Base-by-base conservation (phyloP, 2,113 vertebrate species). In the Trichechus manatus region DNA sequence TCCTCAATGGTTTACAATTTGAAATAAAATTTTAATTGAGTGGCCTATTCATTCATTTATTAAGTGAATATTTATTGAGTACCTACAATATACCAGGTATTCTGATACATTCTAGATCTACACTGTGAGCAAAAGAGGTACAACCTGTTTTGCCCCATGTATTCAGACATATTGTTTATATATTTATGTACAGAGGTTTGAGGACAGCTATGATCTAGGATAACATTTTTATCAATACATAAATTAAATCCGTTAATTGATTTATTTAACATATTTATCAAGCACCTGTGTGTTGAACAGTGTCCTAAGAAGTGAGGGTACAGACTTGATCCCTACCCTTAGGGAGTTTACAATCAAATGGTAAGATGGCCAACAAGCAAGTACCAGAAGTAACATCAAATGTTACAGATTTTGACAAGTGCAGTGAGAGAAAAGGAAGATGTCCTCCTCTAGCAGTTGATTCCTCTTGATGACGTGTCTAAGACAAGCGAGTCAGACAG, bases 1-100 rank as follows among this genome's bases (percentile, higher is more conserved):
- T 39, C 39, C 78, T 50, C 56, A 86, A 27, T 44, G 50, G 22
- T 19, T 91, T 83, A 42, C 91, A 86, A 84, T 77, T 86, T 22
- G 0, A 63, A 87, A 44, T 74, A 78, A 53, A 77, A 94, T 44
- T 91, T 93, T 89, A 94, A 82, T 87, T 78, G 17, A 78, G 33
- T 64, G 36, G 22, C 36, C 90, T 87, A 42, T 36, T 80, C 72
- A 68, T 68, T 89, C 7, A n/a, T 74, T 75, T 64, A 56, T 17
- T 92, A 27, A 79, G 9, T 84, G 50, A 68, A 23, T 92, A 77
- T 87, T 94, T 75, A 90, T 23, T 84, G 29, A 90, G 42, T 78
- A 33, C 31, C 56, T 77, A 23, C 1, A 25, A 61, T 59, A 61
- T 23, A 22, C 59, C 56, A 93, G n/a, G 20, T 31, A 47, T 36